Evolutionary conservation across 2,888 invertebrate genomes (phyloP), one percentile per base, ranked within the genome.

Genomic region (Acleris literana): DNA sequence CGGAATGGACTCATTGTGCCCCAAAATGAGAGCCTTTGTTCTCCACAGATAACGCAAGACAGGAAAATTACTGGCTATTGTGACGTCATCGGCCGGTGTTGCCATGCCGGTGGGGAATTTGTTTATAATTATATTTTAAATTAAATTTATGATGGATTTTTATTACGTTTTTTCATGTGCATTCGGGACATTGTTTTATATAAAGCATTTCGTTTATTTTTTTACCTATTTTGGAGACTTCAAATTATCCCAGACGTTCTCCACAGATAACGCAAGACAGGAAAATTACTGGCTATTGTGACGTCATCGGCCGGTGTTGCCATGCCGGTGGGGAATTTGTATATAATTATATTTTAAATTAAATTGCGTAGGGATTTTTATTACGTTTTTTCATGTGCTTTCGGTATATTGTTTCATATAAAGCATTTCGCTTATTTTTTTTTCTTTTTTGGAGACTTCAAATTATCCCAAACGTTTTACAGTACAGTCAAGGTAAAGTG

Each of bases 81-180:
- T 52, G 39, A 11, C 49, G 53, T 17, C 39, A 54, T 6, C 55
- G 46, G 46, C 82, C 82, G 87, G 86, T 88, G 88, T 87, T 86
- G 87, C 87, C 88, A 17, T 25, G 51, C 57, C n/a, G n/a, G n/a
- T n/a, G n/a, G n/a, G n/a, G n/a, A n/a, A n/a, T n/a, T n/a, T n/a
- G n/a, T n/a, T n/a, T n/a, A n/a, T n/a, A n/a, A 86, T 90, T 89
- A 88, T 90, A 55, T 90, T 46, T 46, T 46, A n/a, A 46, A 17
- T 46, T 5, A n/a, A 46, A 6, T 46, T n/a, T 7, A 6, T n/a
- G 6, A 16, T 0, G 0, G 46, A 46, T 7, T 5, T 44, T 46
- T 3, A 2, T 7, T 9, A 33, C 9, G 9, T 9, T 9, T 33
- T 25, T 25, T 25, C 25, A 25, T 6, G 25, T 25, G 6, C 25